Evolutionary conservation across 2,113 vertebrate species (phyloP).

Genomic region (Brachyistius frenatus): DNA sequence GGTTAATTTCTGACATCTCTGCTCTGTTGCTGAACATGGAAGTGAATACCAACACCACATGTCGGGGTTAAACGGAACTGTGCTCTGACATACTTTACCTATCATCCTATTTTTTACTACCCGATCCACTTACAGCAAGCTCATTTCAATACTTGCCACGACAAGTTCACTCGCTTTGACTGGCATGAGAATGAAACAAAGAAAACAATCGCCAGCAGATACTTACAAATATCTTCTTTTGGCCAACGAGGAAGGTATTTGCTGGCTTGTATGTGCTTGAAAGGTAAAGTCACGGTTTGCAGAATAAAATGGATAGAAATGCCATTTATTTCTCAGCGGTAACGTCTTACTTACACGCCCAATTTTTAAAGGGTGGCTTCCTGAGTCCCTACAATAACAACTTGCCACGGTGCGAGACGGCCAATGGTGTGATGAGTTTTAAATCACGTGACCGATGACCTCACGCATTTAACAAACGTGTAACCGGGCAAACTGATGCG

Average conservation of each 20-base stretch:
- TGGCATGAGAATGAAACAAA: constrained; percentile 49
- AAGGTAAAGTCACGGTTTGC: background rate
- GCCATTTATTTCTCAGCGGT: background rate
- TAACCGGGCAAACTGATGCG: constrained; percentile 71
- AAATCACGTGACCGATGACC: constrained; percentile 70
- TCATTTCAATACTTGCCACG: background rate
- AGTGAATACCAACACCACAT: background rate
- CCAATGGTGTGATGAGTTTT: constrained; percentile 62
- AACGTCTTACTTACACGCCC: constrained; percentile 24
- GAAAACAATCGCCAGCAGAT: background rate
- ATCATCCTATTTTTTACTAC: too few species aligned
- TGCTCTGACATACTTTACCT: too few species aligned
- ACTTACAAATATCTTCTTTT: constrained; percentile 57
- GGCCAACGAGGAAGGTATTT: background rate
- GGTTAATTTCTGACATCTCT: background rate
- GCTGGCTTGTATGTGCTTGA: background rate
- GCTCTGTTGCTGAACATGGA: background rate
- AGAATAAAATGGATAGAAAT: background rate
- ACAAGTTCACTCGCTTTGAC: constrained; percentile 49
- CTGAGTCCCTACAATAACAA: constrained; percentile 75
- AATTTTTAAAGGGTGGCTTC: constrained; percentile 62
- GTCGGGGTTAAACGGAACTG: background rate
- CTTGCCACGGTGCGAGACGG: constrained; percentile 11
- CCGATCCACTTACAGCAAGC: too few species aligned
- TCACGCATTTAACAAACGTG: constrained; percentile 35